Conservation (phyloP, 2,113 vertebrate species). For the Syrrhaptes paradoxus region DNA sequence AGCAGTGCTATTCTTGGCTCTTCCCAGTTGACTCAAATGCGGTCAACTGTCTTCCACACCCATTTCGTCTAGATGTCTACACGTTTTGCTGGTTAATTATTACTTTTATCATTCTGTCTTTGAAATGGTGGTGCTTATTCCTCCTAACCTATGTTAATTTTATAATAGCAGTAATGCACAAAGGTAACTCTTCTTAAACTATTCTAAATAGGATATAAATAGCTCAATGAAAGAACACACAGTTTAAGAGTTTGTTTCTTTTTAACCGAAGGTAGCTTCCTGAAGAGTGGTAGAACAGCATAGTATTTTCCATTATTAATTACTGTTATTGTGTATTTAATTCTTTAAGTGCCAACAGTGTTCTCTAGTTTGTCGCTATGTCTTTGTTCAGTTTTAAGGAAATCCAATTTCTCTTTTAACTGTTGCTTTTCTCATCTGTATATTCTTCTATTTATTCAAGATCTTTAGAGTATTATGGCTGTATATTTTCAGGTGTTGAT, state of each 20-base stretch:
- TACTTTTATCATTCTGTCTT: background rate
- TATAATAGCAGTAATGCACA: background rate
- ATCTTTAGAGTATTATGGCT: background rate
- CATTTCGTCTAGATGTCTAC: background rate
- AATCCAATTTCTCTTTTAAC: background rate
- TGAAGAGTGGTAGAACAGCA: background rate
- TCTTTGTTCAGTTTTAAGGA: background rate
- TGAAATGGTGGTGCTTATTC: background rate
- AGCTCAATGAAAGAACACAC: background rate
- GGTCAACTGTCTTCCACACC: background rate
- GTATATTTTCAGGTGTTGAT: background rate
- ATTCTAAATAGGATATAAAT: background rate
- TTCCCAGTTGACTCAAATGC: background rate
- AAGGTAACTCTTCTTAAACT: background rate
- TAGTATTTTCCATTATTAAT: conserved; percentile 9
- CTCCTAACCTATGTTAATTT: background rate
- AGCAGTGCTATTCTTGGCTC: background rate
- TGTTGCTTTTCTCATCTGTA: background rate
- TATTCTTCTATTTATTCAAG: background rate
- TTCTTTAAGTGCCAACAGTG: background rate
- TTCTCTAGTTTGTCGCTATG: background rate
- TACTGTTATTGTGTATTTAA: background rate
- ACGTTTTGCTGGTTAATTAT: background rate
- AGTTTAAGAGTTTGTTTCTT: background rate
- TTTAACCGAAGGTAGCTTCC: background rate